phyloP scores from a whole-genome alignment of 2,113 vertebrate species.

The Dipodomys ordii region DNA sequence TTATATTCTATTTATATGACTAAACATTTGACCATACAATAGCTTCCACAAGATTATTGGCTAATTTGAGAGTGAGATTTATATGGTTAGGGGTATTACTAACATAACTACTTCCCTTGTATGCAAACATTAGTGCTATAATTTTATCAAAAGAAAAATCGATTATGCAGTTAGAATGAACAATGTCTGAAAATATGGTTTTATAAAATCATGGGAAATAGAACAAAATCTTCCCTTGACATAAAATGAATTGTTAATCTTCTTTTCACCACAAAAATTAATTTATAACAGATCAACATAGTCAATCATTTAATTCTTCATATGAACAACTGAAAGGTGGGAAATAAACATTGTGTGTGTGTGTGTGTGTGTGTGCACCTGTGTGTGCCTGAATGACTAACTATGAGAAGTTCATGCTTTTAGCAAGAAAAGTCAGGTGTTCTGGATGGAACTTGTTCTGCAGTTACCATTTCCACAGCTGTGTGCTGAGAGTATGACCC shows the following conservation, averaged over 20 bases:
- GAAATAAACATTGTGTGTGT: slow-evolving; percentile 78
- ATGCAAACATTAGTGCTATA: slow-evolving; percentile 92
- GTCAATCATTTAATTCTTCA: slow-evolving; percentile 87
- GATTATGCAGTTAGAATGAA: slow-evolving; percentile 88
- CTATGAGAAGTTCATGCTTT: slow-evolving; percentile 82
- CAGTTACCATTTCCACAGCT: slow-evolving; percentile 94
- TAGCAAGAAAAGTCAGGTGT: slow-evolving; percentile 84
- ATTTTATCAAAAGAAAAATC: slow-evolving; percentile 89
- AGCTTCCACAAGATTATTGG: slow-evolving; percentile 89
- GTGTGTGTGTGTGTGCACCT: no score
- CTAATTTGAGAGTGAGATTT: slow-evolving; percentile 80
- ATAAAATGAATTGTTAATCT: slow-evolving; percentile 86
- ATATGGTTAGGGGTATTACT: slow-evolving; percentile 84
- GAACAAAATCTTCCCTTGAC: slow-evolving; percentile 87
- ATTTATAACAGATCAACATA: slow-evolving; percentile 90
- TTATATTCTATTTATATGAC: slow-evolving; percentile 63
- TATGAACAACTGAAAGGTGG: slow-evolving; percentile 84
- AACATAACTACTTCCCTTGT: slow-evolving; percentile 93
- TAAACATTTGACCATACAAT: slow-evolving; percentile 91
- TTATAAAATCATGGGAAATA: slow-evolving; percentile 80
- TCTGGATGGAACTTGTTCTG: slow-evolving; percentile 67
- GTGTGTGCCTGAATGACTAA: slow-evolving; percentile 79
- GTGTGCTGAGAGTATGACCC: slow-evolving; percentile 97
- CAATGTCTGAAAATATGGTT: slow-evolving; percentile 88
- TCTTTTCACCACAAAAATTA: slow-evolving; percentile 90